Percentiles rank a stretch among this genome's conserved stretches.
Conservation (phyloP, 2,113 vertebrate genomes). For the Stegastes partitus region DNA sequence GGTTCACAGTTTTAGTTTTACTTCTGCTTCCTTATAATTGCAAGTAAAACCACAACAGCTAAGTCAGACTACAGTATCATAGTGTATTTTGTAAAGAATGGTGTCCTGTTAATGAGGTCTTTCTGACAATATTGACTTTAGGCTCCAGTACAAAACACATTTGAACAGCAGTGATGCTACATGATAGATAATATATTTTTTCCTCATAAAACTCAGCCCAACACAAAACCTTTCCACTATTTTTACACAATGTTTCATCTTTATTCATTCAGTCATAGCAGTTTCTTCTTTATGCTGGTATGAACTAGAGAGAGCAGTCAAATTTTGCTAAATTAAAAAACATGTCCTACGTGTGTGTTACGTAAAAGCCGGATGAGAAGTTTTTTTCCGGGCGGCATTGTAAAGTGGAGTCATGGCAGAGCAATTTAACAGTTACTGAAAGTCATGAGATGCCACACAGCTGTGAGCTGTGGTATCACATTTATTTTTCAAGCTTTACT, state of each 20-base stretch:
- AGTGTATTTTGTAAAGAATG: background rate
- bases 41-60: background rate
- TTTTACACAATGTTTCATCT: background rate
- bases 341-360: background rate
- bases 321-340: background rate
- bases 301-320: background rate
- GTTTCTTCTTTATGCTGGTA: background rate
- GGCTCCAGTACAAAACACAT: background rate
- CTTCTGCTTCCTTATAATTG: slow-evolving; percentile 35
- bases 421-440: slow-evolving; percentile 50
- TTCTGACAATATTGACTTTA: no score
- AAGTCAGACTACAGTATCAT: background rate
- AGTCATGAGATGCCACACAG: slow-evolving; percentile 66
- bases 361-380: background rate
- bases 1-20: slow-evolving; percentile 11
- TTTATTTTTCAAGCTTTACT: background rate
- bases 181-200: no score
- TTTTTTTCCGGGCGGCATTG: background rate
- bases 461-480: slow-evolving; percentile 4
- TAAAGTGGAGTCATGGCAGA: slow-evolving; percentile 69
- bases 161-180: background rate
- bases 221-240: no score
- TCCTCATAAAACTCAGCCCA: no score
- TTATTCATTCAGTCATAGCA: background rate
- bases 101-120: background rate